phyloP scores from a whole-genome alignment of 2,888 invertebrate species.

The Halictus ligatus region DNA sequence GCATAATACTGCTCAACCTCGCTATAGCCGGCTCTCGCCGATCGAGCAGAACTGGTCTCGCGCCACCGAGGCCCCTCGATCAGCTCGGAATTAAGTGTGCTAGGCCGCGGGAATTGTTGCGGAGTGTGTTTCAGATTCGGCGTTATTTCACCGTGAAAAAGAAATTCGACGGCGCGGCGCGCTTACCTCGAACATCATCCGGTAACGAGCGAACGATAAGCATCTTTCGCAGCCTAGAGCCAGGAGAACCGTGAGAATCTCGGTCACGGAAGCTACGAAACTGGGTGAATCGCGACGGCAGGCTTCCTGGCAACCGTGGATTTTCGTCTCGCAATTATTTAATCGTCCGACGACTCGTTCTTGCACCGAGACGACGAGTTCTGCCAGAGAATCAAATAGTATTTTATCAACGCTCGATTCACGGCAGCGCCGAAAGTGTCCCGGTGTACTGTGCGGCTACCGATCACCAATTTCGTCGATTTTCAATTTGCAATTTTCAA shows the following conservation, averaged over 20 bases:
- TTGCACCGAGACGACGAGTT: background rate
- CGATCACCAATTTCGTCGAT: too few relatives aligned
- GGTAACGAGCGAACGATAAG: conserved; percentile 34
- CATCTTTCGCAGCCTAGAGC: conserved; percentile 17
- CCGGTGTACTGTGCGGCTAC: too few relatives aligned
- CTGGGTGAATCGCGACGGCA: conserved; percentile 24
- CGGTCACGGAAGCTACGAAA: conserved; percentile 43
- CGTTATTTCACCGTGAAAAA: conserved; percentile 26
- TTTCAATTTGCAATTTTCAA: background rate
- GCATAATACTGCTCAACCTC: conserved; percentile 22
- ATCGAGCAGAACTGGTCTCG: conserved; percentile 30
- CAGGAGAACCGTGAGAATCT: conserved; percentile 39
- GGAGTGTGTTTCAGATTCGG: background rate
- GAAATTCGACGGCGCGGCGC: conserved; percentile 15
- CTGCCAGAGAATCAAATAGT: background rate
- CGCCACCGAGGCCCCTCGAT: conserved; percentile 17
- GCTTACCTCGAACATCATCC: conserved; percentile 14
- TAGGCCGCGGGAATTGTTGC: background rate
- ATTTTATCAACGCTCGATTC: background rate
- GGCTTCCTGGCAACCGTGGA: background rate
- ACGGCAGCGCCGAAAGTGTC: too few relatives aligned
- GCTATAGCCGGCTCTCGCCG: background rate
- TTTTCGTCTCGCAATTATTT: background rate
- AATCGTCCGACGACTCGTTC: background rate
- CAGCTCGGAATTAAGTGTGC: conserved; percentile 13